Percentiles rank a stretch among this genome's conserved stretches.
Evolutionary conservation across 2,113 vertebrate species (phyloP).

Genomic region (Pollachius pollachius): DNA sequence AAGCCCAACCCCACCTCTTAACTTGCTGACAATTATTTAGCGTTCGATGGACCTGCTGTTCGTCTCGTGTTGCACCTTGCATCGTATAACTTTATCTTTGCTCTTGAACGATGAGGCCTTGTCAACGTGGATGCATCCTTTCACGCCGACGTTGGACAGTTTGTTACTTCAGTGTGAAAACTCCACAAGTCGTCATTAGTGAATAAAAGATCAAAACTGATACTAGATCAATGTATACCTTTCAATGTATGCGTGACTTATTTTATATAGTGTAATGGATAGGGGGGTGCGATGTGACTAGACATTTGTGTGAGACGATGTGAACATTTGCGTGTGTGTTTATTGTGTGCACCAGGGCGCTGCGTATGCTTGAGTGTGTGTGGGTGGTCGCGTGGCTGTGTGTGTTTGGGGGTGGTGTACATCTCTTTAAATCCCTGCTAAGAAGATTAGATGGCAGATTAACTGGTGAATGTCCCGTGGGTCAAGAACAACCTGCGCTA

Average conservation of each 20-base stretch:
- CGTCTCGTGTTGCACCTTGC: neutral
- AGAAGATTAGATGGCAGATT: slow-evolving; percentile 64
- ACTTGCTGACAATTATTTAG: too few species aligned
- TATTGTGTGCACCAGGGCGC: neutral
- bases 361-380: slow-evolving; percentile 37
- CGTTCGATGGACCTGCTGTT: neutral
- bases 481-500: slow-evolving; percentile 51
- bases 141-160: neutral
- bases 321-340: neutral
- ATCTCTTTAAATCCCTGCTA: slow-evolving; percentile 56
- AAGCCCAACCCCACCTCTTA: too few species aligned
- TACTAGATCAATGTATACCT: neutral
- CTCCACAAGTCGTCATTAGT: too few species aligned
- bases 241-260: slow-evolving; percentile 9
- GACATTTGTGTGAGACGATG: neutral
- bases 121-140: neutral
- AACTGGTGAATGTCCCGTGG: slow-evolving; percentile 49
- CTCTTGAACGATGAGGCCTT: neutral
- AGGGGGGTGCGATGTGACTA: slow-evolving; percentile 7
- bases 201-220: neutral
- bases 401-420: slow-evolving; percentile 28
- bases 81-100: neutral
- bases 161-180: too few species aligned
- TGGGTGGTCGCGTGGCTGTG: slow-evolving; percentile 21
- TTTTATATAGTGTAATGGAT: too few species aligned